Conservation (phyloP, 2,113 vertebrate genomes). For the Australoheros scitulus region DNA sequence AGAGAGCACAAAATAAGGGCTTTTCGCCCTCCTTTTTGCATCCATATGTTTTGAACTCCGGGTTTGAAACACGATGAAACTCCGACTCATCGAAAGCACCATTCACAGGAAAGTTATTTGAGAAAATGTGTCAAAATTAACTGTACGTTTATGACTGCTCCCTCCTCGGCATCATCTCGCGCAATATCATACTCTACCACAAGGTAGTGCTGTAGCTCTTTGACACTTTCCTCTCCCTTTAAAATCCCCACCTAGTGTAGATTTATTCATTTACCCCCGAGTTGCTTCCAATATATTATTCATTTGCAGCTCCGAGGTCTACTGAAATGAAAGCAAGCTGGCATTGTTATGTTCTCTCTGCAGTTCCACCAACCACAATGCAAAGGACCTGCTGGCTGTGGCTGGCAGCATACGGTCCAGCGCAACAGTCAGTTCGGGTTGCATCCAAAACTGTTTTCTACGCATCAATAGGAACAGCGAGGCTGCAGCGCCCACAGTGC, state of each 20-base stretch:
- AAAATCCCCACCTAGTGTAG: slow-evolving; percentile 28
- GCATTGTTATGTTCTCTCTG: slow-evolving; percentile 55
- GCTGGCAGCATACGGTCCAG: slow-evolving; percentile 34
- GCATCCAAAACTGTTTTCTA: slow-evolving; percentile 28
- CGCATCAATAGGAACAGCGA: slow-evolving; percentile 14
- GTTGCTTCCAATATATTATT: slow-evolving; percentile 60
- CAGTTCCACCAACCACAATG: slow-evolving; percentile 57
- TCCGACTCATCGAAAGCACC: not conserved
- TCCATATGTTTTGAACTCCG: not conserved
- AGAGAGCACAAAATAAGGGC: not conserved
- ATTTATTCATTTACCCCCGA: slow-evolving; percentile 71
- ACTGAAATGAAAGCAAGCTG: slow-evolving; percentile 63
- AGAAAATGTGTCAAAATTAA: not conserved
- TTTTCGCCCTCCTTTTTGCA: not conserved
- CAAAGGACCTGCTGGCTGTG: slow-evolving; percentile 54
- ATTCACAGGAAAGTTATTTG: too few species aligned
- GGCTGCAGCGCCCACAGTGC: slow-evolving; percentile 14
- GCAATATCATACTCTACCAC: slow-evolving; percentile 47
- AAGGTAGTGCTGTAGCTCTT: slow-evolving; percentile 70
- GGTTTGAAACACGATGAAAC: not conserved
- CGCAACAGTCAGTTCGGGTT: slow-evolving; percentile 35
- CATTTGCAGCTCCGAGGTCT: slow-evolving; percentile 59
- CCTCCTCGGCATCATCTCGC: not conserved
- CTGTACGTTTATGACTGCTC: not conserved
- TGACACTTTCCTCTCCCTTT: not conserved